Conservation (phyloP, 1,140 invertebrate genomes). For the Lanistes nyassanus region DNA sequence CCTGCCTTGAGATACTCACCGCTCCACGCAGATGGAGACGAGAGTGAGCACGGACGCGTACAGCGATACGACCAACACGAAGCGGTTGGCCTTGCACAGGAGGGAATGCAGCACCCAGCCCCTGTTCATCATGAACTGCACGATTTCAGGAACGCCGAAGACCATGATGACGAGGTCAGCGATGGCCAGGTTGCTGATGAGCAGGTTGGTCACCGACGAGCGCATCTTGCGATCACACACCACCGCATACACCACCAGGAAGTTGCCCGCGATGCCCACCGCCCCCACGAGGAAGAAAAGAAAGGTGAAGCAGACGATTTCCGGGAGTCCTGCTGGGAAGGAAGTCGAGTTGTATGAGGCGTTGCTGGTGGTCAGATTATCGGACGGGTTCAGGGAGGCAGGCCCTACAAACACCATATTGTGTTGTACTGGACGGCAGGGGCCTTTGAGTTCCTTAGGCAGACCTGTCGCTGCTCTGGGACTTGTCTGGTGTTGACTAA, state of each 20-base stretch:
- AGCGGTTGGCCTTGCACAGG: slow-evolving; percentile 62
- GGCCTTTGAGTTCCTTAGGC: too few relatives aligned
- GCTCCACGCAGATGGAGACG: slow-evolving; percentile 65
- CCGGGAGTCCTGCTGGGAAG: slow-evolving; percentile 26
- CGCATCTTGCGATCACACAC: slow-evolving; percentile 64
- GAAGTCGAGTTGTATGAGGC: background rate
- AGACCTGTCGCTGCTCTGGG: too few relatives aligned
- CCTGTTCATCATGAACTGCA: slow-evolving; percentile 63
- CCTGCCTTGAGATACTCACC: slow-evolving; percentile 57
- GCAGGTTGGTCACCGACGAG: slow-evolving; percentile 63
- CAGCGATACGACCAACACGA: slow-evolving; percentile 60
- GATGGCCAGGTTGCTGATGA: slow-evolving; percentile 66
- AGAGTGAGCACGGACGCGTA: slow-evolving; percentile 67
- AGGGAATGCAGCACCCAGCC: slow-evolving; percentile 62
- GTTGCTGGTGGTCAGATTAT: background rate
- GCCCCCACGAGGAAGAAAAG: slow-evolving; percentile 53
- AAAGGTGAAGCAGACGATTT: slow-evolving; percentile 33
- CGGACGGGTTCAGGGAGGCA: background rate
- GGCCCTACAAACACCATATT: background rate
- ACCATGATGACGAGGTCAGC: slow-evolving; percentile 67
- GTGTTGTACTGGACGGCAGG: too few relatives aligned
- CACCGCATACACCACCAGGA: slow-evolving; percentile 63
- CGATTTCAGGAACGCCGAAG: slow-evolving; percentile 65
- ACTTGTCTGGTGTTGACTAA: too few relatives aligned
- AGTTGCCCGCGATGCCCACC: slow-evolving; percentile 61